Percentiles rank a stretch among this genome's conserved stretches.
These are phyloP conservation scores for Sepioteuthis lessoniana DNA, from an alignment of 2,888 invertebrate species.

Conservation along the genomic window DNA sequence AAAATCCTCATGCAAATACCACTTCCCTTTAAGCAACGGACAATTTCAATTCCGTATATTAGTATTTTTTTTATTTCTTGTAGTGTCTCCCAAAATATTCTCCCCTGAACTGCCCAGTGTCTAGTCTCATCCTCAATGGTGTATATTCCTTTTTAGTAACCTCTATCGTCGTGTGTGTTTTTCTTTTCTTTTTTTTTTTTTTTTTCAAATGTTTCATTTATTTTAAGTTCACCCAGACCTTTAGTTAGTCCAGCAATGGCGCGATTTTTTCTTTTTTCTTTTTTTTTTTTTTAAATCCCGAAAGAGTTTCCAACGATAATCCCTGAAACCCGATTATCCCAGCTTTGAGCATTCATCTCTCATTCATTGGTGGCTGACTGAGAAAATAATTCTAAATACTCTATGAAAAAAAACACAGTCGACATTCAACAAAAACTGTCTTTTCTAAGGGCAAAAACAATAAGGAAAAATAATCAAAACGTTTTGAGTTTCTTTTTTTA, in stretches of 20 bases:
- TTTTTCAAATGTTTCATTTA: neutral
- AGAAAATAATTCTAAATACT: neutral
- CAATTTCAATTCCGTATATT: neutral
- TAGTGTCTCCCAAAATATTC: neutral
- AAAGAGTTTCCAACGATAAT: too few species aligned
- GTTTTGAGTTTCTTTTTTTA: too few species aligned
- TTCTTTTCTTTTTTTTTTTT: neutral
- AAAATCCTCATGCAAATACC: neutral
- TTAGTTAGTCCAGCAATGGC: neutral
- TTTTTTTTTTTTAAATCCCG: too few species aligned
- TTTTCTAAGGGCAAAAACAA: too few species aligned
- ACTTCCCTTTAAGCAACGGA: neutral
- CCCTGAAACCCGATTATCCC: neutral
- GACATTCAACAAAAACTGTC: too few species aligned
- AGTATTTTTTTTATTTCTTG: neutral
- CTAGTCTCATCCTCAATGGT: neutral
- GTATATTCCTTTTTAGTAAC: neutral
- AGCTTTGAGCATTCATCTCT: slow-evolving; percentile 33
- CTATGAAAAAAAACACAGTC: neutral
- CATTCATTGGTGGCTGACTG: slow-evolving; percentile 13
- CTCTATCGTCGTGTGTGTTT: neutral
- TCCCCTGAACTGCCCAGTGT: neutral
- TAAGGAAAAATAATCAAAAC: too few species aligned
- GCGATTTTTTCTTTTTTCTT: neutral
- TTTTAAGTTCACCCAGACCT: neutral